phyloP scores from a whole-genome alignment of 2,797 vertebrate genomes.

The Tamandua tetradactyla region DNA sequence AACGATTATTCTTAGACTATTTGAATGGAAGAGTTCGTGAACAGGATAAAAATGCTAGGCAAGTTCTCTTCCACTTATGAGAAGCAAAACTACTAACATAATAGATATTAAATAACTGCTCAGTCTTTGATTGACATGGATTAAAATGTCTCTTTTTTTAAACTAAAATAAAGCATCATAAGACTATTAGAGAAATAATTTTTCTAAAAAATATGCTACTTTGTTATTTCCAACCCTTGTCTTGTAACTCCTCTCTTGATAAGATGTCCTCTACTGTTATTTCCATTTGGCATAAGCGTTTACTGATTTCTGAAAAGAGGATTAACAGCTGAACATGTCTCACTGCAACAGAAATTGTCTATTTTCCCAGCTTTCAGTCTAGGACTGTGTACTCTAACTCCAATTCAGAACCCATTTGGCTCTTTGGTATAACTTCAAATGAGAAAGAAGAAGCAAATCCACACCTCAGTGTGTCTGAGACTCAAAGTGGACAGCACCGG shows the following conservation, averaged over 20 bases:
- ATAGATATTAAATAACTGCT: background rate
- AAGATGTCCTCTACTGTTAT: background rate
- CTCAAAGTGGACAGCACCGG: no score
- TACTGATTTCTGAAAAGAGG: background rate
- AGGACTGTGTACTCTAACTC: no score
- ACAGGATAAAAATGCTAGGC: background rate
- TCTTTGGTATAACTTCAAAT: background rate
- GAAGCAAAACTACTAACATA: background rate
- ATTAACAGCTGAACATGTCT: background rate
- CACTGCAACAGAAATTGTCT: background rate
- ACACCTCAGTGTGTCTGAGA: background rate
- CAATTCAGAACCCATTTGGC: background rate
- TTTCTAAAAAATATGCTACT: background rate
- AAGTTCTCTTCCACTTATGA: background rate
- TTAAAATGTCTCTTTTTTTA: background rate
- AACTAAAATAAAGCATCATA: background rate
- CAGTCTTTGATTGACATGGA: background rate
- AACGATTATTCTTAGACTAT: background rate
- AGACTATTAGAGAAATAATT: background rate
- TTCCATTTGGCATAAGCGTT: background rate
- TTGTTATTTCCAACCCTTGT: background rate
- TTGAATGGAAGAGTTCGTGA: background rate
- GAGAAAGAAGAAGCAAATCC: background rate
- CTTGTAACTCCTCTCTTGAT: background rate
- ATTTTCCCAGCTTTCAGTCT: background rate